Evolutionary conservation across 2,888 invertebrate species (phyloP).

Genomic region (Mellilla xanthometata): DNA sequence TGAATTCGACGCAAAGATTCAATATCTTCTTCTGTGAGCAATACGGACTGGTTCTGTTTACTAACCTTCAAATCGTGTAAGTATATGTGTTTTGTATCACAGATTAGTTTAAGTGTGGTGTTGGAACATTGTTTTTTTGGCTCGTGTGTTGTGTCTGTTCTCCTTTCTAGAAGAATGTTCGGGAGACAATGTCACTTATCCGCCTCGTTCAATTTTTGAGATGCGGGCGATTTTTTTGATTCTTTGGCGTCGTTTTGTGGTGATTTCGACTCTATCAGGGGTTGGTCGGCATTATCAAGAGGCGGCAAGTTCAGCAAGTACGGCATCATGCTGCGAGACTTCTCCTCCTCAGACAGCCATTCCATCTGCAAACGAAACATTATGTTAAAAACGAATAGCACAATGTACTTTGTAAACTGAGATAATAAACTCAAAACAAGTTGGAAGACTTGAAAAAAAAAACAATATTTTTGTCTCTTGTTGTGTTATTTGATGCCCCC

Average conservation of each 20-base stretch:
- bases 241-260: conserved; percentile 31
- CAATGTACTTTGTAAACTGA: no score
- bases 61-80: conserved; percentile 50
- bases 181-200: conserved; percentile 64
- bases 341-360: conserved; percentile 74
- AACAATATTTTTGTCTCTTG: no score
- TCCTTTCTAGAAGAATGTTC: no score
- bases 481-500: no score
- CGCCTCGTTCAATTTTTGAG: conserved; percentile 48
- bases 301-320: conserved; percentile 69
- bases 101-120: conserved; percentile 44
- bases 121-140: conserved; percentile 34
- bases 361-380: conserved; percentile 60
- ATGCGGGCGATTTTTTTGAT: conserved; percentile 27
- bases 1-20: conserved; percentile 43
- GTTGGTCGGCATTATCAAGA: conserved; percentile 40
- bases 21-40: conserved; percentile 52
- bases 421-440: no score
- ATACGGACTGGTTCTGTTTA: conserved; percentile 42
- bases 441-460: no score
- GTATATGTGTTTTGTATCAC: conserved; percentile 54
- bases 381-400: no score
- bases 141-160: conserved; percentile 34
- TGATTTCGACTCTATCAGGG: conserved; percentile 39
- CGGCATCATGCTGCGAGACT: conserved; percentile 73